Base-by-base conservation (phyloP, 2,797 vertebrate genomes). In the Chromobotia macracanthus region DNA sequence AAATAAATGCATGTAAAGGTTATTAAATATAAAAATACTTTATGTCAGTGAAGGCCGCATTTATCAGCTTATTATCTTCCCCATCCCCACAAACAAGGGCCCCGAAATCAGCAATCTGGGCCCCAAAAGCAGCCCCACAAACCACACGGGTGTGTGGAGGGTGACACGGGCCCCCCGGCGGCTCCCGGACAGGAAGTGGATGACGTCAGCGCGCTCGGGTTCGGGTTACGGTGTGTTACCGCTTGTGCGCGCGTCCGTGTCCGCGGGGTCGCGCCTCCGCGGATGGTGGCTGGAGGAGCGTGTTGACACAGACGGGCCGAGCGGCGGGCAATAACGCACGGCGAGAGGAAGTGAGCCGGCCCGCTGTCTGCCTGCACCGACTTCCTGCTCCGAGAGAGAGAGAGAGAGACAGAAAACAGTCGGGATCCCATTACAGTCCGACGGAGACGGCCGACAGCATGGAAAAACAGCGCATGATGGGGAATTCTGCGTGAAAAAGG, bases 321-420 rank as follows among this genome's bases (percentile, higher is more conserved):
- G 90, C 92, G 93, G 94, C 94, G 94, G 94, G 96, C 96, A 97
- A 96, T 96, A 95, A 95, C 95, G 95, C 95, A 64, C 77, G 77
- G 94, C 95, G 93, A 96, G 94, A 97, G 97, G 97, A 99, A 99
- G 96, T 97, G 96, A 96, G 96, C 96, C 95, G 95, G 95, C 95
- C 95, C 95, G 93, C 94, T 95, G 97, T 97, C 96, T 96, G 96
- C 93, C 95, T 95, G 95, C 95, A 94, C 96, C 90, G 94, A 97
- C 96, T 99, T 98, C 97, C 97, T 99, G 96, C 96, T 95, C 94
- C 77, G 91, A 81, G 76, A 72, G 72, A 80, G 78, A 83, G 69
- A 80, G 38, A 74, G 67, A 73, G 38, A 72, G 69, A 71, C 72
- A 80, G 84, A 80, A 58, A 64, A 69, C 87, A 89, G 92, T 90